Base-by-base conservation (phyloP, 2,888 invertebrate genomes). In the Apeira syringaria region DNA sequence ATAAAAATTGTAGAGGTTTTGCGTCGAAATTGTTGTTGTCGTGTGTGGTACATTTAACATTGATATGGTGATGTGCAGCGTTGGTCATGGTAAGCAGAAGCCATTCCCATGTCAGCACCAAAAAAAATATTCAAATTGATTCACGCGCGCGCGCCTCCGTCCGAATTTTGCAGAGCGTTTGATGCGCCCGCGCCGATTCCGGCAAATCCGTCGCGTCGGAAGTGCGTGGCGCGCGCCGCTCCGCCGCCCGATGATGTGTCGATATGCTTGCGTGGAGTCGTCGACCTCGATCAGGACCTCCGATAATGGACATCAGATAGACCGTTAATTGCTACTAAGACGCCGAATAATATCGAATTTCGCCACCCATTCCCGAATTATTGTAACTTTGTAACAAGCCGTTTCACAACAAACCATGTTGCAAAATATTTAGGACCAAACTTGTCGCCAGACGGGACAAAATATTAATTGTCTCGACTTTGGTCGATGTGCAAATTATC, bases 181-280 rank as follows among this genome's bases (percentile, higher is more conserved):
- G 89, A 88, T 82, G 88, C 84, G 86, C 83, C 88, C 85, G 86
- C 86, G 74, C 74, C 87, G 86, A 86, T 89, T 89, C 89, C 86
- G 87, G 87, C 88, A 87, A 89, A 88, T 89, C 87, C 87, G 89
- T 87, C 87, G 82, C 84, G 85, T 88, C 89, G 89, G 89, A 89
- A 88, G 87, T 88, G 76, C 74, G 83, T 80, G 78, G 80, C 79
- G 80, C 77, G 81, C 79, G 83, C 78, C 75, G 63, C 69, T 61
- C 68, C 52, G 71, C 69, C 73, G 69, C 71, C 72, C 78, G 82
- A 83, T 78, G 82, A 83, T 82, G 74, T 80, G 68, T 80, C 83
- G 86, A 85, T 86, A 87, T 76, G 82, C 82, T 65, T 73, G 68
- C 66, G 67, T 71, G 65, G 68, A 76, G 87, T 80, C 88, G 74